A percentile compares a stretch with the other conserved stretches of the same genome.
Conservation (phyloP, 2,113 vertebrate genomes). For the Casuarius casuarius region DNA sequence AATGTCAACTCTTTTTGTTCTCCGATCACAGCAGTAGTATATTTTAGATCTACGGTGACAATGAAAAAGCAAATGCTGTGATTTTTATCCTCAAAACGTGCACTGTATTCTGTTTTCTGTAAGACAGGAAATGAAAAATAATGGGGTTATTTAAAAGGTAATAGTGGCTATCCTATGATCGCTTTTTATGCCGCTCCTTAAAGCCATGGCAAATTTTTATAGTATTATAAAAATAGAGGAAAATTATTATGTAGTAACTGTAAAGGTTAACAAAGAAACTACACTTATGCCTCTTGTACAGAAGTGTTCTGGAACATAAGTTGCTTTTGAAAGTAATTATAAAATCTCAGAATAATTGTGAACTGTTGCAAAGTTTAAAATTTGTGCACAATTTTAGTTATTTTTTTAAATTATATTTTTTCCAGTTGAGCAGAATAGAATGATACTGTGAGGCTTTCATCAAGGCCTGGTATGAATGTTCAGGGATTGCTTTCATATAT, state of each 20-base stretch:
- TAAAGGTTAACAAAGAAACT: not conserved
- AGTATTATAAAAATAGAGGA: not conserved
- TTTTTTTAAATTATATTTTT: no score
- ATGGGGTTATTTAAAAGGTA: not conserved
- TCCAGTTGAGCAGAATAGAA: not conserved
- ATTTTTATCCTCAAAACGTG: not conserved
- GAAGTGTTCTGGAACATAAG: not conserved
- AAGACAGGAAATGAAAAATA: not conserved
- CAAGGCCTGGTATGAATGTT: conserved; percentile 6
- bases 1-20: not conserved
- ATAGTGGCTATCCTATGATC: not conserved
- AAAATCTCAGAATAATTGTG: not conserved
- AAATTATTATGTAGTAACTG: not conserved
- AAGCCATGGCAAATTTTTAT: not conserved
- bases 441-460: not conserved
- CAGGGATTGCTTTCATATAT: not conserved
- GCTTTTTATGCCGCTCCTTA: not conserved
- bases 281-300: not conserved
- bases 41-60: not conserved
- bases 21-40: not conserved
- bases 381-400: not conserved
- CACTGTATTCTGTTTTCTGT: not conserved
- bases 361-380: not conserved
- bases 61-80: not conserved
- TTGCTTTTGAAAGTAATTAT: not conserved